A percentile compares a stretch with the other conserved stretches of the same genome.
Conservation (phyloP, 2,113 vertebrate genomes). For the Leptobrachium ailaonicum region DNA sequence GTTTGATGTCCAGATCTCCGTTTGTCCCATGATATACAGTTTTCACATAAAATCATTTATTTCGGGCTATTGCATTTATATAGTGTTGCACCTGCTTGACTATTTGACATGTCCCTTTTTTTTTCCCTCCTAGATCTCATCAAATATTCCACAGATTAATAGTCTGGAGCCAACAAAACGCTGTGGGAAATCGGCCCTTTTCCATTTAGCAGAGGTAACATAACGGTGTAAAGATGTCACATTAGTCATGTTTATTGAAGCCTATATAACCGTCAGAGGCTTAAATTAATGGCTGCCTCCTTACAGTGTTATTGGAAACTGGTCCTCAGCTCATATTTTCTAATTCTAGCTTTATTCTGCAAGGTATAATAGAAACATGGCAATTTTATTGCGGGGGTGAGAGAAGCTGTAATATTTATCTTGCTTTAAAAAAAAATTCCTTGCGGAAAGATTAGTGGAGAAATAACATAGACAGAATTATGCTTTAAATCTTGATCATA, state of each 20-base stretch:
- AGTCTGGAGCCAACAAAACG: slow-evolving; percentile 27
- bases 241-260: neutral
- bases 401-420: too few relatives aligned
- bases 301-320: too few relatives aligned
- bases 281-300: neutral
- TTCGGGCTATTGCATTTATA: too few relatives aligned
- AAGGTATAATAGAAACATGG: neutral
- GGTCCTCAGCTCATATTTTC: too few relatives aligned
- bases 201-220: slow-evolving; percentile 47
- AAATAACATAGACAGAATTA: too few relatives aligned
- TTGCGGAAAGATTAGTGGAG: too few relatives aligned
- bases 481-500: too few relatives aligned
- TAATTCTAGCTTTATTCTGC: too few relatives aligned
- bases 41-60: neutral
- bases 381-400: neutral
- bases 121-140: slow-evolving; percentile 23
- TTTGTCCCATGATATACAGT: too few relatives aligned
- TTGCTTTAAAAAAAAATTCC: too few relatives aligned
- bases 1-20: too few relatives aligned
- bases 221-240: neutral
- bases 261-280: neutral
- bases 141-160: slow-evolving; percentile 31
- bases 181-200: slow-evolving; percentile 36
- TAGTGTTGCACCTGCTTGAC: neutral
- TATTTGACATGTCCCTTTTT: neutral